Conservation (phyloP, 2,888 invertebrate genomes). For the Lepas anatifera region DNA sequence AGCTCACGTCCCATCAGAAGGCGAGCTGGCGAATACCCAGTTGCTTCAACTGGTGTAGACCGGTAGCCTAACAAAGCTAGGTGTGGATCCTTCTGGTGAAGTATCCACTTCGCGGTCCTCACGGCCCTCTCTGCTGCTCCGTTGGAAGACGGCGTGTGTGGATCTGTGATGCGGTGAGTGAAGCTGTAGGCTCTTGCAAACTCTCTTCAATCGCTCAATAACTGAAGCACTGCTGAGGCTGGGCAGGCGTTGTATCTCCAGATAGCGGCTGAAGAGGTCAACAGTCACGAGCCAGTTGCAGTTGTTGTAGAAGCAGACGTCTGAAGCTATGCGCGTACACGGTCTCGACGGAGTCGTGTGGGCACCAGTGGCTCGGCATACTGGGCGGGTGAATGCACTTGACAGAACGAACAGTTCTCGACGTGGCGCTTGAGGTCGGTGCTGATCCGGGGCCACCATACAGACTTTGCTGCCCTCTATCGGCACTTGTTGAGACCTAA, state of each 20-base stretch:
- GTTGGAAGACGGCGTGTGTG: background rate
- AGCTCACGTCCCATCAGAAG: background rate
- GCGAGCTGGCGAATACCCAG: background rate
- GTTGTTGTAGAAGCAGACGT: conserved; percentile 68
- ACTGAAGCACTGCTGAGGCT: conserved; percentile 72
- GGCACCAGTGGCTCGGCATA: background rate
- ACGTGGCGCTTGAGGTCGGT: background rate
- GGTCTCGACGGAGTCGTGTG: no score
- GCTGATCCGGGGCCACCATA: background rate
- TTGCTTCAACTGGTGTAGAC: background rate
- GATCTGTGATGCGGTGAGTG: background rate
- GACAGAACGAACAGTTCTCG: background rate
- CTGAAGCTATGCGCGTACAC: conserved; percentile 69
- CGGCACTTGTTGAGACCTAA: background rate
- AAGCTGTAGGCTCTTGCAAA: background rate
- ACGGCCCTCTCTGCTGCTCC: background rate
- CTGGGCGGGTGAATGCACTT: background rate
- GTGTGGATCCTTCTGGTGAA: background rate
- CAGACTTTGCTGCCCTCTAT: background rate
- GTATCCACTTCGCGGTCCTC: background rate
- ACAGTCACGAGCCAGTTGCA: conserved; percentile 91
- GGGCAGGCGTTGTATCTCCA: conserved; percentile 81
- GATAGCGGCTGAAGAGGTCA: conserved; percentile 91
- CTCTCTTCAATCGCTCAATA: conserved; percentile 65
- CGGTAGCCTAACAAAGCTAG: background rate